Conservation (phyloP, 2,888 invertebrate species). For the Xylota sylvarum region DNA sequence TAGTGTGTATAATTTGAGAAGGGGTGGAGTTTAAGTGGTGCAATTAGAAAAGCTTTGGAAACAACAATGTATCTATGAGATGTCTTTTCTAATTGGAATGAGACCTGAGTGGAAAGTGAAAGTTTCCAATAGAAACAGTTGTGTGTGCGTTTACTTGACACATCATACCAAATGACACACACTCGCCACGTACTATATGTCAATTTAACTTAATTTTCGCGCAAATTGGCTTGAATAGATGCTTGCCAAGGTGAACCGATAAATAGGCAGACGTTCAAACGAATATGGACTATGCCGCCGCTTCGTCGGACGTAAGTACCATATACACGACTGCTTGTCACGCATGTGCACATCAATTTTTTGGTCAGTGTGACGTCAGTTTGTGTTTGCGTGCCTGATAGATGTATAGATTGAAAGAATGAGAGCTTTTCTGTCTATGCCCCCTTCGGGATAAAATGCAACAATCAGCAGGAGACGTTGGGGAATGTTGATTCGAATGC, state of each 20-base stretch:
- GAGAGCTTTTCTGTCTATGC: conserved; percentile 19
- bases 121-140: conserved; percentile 56
- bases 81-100: conserved; percentile 52
- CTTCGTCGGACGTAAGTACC: conserved; percentile 4
- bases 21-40: conserved; percentile 50
- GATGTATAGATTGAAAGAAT: not conserved
- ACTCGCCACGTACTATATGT: conserved; percentile 18
- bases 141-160: conserved; percentile 36
- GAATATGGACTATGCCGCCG: conserved; percentile 42
- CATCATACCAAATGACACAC: conserved; percentile 45
- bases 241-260: conserved; percentile 64
- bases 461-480: conserved; percentile 57
- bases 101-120: conserved; percentile 71
- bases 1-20: conserved; percentile 13
- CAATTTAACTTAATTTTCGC: conserved; percentile 53
- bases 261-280: conserved; percentile 46
- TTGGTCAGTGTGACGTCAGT: conserved; percentile 62
- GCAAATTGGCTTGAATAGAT: conserved; percentile 54
- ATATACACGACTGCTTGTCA: conserved; percentile 54
- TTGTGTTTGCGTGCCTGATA: conserved; percentile 58
- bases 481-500: conserved; percentile 30
- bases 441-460: conserved; percentile 51
- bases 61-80: conserved; percentile 47
- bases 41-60: conserved; percentile 72
- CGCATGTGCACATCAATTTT: conserved; percentile 71